Base-by-base conservation (phyloP, 2,888 invertebrate genomes). In the Laothoe populi region DNA sequence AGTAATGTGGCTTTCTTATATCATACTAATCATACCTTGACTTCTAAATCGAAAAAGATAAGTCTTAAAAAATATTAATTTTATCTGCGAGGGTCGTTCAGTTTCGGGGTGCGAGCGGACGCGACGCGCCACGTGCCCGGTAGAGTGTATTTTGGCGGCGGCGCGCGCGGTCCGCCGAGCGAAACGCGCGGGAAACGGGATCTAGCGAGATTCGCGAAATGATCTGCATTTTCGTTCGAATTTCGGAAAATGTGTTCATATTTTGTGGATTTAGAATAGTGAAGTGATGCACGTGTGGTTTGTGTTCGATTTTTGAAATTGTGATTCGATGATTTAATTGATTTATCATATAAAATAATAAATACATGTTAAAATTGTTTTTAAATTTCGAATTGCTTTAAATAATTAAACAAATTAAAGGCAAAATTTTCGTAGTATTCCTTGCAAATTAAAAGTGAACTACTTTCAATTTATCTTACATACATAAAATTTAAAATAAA, bases 141-240 rank as follows among this genome's bases (percentile, higher is more conserved):
- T 87, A 88, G 86, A 86, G 82, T 78, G 88, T 87, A 85, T 85
- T 83, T 78, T 83, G 88, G 85, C 85, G 84, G 78, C 86, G 81
- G 73, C 76, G 74, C 83, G 88, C 82, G 86, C 88, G 87, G 86
- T 83, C 80, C 78, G 78, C 73, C 80, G 78, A 79, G 73, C 82
- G 82, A 76, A 71, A 76, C 81, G 77, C 80, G 80, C 76, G 75
- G 70, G 71, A 73, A 72, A 74, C 62, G 67, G 61, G 57, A 65
- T 63, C 67, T 66, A 63, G 68, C 66, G 69, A 68, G 44, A 44
- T 62, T 61, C 63, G 66, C 66, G 64, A 72, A 70, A 44, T 61
- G 44, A 19, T 44, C 8, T 8, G 16, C 31, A 5, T 8, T 31
- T 38, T 1, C 35, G 35, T 45, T 60, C 59, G 57, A 63, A 68